Percentiles rank a stretch among this genome's conserved stretches.
Evolutionary conservation across 2,113 vertebrate species (phyloP).

Genomic region (Rhodinocichla rosea): DNA sequence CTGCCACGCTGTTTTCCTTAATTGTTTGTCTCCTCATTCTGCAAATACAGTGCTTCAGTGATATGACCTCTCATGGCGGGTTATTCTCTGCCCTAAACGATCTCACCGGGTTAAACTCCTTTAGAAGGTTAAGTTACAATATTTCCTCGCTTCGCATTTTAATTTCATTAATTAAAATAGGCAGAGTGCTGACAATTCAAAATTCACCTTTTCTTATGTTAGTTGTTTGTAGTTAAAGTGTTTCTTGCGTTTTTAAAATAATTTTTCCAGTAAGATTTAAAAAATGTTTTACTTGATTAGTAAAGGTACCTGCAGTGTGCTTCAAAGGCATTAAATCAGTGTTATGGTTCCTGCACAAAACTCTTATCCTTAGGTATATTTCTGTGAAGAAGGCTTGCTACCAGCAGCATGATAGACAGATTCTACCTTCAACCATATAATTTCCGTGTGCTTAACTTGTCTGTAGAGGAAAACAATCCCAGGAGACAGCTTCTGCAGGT

Average conservation of each 20-base stretch:
- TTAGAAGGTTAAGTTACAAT: neutral
- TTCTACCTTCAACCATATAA: neutral
- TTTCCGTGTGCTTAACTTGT: neutral
- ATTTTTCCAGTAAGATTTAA: neutral
- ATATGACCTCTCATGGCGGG: neutral
- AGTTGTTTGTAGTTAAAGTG: neutral
- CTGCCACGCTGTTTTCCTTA: neutral
- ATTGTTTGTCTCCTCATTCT: neutral
- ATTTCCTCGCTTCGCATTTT: neutral
- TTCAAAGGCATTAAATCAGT: neutral
- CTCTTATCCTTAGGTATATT: neutral
- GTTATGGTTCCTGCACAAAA: neutral
- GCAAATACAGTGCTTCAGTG: neutral
- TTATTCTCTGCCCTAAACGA: neutral
- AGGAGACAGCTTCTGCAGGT: neutral
- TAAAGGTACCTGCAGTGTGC: neutral
- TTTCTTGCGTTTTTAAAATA: neutral
- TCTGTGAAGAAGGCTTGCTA: neutral
- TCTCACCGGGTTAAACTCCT: neutral
- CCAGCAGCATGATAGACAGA: neutral
- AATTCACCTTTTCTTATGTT: neutral
- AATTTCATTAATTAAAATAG: neutral
- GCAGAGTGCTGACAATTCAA: neutral
- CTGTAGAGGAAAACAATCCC: neutral
- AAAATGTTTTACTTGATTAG: neutral